Evolutionary conservation across 2,888 invertebrate genomes (phyloP), one percentile per base, ranked within the genome.

Genomic region (Theodoxus fluviatilis): DNA sequence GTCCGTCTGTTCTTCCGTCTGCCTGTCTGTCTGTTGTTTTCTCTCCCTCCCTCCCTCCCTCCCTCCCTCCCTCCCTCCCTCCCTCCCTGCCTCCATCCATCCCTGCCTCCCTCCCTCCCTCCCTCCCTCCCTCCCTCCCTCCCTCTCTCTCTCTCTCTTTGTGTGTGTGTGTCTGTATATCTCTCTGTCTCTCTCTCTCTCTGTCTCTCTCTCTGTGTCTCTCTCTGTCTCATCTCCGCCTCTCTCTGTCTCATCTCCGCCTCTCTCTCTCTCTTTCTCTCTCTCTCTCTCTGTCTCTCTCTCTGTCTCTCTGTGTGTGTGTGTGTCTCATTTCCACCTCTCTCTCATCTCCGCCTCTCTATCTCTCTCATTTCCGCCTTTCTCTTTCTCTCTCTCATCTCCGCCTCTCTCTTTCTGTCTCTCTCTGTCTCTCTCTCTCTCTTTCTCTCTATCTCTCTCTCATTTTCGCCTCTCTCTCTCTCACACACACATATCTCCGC

Each of bases 91-190:
- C 12, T 47, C 33, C 33, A 15, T 33, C 33, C 35, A 28, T 66
- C 25, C 33, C 28, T 33, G 18, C 22, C 49, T 49, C 9, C 31
- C 33, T 3, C 37, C 59, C 35, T 6, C 47, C 7, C 31, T 35
- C 33, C n/a, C 6, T 28, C 38, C 33, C 28, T 70, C 52, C 35
- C 22, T 33, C 43, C 57, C 57, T 40, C 35, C n/a, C n/a, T 35
- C 55, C 33, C 35, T 35, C 57, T 55, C 37, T 55, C 37, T 55
- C 57, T 37, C 67, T 40, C 43, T 33, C 67, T 55, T 33, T 55
- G 3, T 40, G 15, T 67, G 38, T 35, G 33, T 33, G 47, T 57
- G 33, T 43, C 31, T 57, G 28, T 67, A 22, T 59, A 18, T 57
- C 47, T 67, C 28, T 59, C 49, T 49, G 31, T 40, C 28, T 40